These are phyloP conservation scores for Elysia crispata DNA, from an alignment of 2,888 invertebrate species.

Conservation along the genomic window DNA sequence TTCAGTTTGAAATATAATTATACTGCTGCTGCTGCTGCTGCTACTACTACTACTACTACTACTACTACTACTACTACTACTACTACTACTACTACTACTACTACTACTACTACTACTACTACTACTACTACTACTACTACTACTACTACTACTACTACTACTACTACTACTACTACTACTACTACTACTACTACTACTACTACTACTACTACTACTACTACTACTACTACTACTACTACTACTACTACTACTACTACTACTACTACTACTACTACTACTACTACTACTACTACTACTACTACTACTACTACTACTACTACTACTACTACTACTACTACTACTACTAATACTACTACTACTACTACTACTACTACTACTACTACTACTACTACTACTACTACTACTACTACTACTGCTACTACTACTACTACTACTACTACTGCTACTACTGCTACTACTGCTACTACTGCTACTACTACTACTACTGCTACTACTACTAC, in stretches of 20 bases:
- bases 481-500: too few relatives aligned
- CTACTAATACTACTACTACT: too few relatives aligned
- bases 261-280: conserved; percentile 4
- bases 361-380: background rate
- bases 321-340: conserved; percentile 3
- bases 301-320: conserved; percentile 9
- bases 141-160: background rate
- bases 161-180: background rate
- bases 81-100: conserved; percentile 9
- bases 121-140: conserved; percentile 9
- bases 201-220: background rate
- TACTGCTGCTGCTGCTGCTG: too few relatives aligned
- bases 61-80: conserved; percentile 9
- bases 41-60: conserved; percentile 1
- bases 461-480: too few relatives aligned
- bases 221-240: background rate
- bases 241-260: background rate
- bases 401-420: background rate
- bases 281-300: conserved; percentile 9
- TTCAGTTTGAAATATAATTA: too few relatives aligned
- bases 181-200: conserved; percentile 4
- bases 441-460: too few relatives aligned
- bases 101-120: conserved; percentile 4
- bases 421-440: too few relatives aligned
- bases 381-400: background rate